A percentile compares a stretch with the other conserved stretches of the same genome.
phyloP scores from a whole-genome alignment of 2,113 vertebrate genomes.

The Picathartes gymnocephalus region DNA sequence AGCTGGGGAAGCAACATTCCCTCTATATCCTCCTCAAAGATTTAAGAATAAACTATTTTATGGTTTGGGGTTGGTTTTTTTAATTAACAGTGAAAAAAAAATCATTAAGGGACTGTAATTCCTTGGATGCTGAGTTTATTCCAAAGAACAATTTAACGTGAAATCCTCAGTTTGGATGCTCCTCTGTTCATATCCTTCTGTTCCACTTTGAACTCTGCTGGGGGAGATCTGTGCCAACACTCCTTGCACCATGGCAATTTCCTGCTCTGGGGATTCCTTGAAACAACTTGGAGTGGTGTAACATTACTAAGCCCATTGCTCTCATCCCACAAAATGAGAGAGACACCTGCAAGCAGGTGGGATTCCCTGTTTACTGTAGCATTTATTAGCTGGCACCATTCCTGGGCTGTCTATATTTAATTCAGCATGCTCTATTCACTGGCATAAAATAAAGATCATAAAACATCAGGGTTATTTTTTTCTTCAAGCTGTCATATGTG shows the following conservation, averaged over 20 bases:
- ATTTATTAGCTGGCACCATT: neutral
- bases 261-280: neutral
- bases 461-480: neutral
- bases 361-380: neutral
- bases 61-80: neutral
- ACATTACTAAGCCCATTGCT: neutral
- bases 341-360: slow-evolving; percentile 2
- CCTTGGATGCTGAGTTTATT: neutral
- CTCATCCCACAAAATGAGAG: neutral
- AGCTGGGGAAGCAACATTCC: neutral
- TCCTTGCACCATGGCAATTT: neutral
- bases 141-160: neutral
- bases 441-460: neutral
- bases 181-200: neutral
- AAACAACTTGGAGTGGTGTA: neutral
- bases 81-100: neutral
- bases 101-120: neutral
- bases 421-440: neutral
- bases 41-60: neutral
- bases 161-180: neutral
- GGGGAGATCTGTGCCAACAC: neutral
- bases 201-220: neutral
- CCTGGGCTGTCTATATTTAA: neutral
- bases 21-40: neutral
- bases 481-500: neutral